Conservation (phyloP, 2,113 vertebrate species). For the Daphoenositta chrysoptera region DNA sequence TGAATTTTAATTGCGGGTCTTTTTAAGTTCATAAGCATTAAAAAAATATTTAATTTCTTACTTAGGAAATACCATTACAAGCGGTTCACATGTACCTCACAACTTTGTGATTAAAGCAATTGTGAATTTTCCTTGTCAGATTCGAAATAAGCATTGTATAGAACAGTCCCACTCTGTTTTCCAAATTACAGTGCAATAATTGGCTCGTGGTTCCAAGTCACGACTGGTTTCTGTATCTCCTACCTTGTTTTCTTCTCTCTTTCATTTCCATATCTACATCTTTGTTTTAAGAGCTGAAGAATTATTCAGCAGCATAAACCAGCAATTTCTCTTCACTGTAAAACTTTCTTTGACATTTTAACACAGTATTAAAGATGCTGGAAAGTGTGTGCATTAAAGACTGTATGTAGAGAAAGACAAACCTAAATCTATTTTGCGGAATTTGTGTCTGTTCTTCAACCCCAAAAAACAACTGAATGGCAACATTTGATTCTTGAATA, state of each 20-base stretch:
- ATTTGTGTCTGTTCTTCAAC: background rate
- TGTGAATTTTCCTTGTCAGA: slow-evolving; percentile 33
- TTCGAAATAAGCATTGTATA: background rate
- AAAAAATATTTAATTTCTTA: background rate
- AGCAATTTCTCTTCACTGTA: background rate
- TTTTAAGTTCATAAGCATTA: background rate
- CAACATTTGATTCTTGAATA: background rate
- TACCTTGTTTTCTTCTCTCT: slow-evolving; percentile 38
- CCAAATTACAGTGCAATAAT: slow-evolving; percentile 36
- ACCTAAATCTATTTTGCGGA: background rate
- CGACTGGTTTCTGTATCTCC: slow-evolving; percentile 34
- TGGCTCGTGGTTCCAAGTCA: slow-evolving; percentile 25
- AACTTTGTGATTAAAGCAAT: background rate
- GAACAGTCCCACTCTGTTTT: slow-evolving; percentile 25
- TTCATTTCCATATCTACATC: slow-evolving; percentile 12
- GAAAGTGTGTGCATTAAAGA: background rate
- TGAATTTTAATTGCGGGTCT: background rate
- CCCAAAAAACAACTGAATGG: background rate
- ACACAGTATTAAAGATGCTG: background rate
- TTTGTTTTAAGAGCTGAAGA: background rate
- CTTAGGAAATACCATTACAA: background rate
- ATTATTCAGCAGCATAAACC: slow-evolving; percentile 10
- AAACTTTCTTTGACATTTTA: background rate
- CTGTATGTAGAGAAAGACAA: background rate
- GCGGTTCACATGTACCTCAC: background rate